Percentiles rank a stretch among this genome's conserved stretches.
These are phyloP conservation scores for Drosophila malerkotliana DNA, from an alignment of 1,140 invertebrate species.

Conservation along the genomic window DNA sequence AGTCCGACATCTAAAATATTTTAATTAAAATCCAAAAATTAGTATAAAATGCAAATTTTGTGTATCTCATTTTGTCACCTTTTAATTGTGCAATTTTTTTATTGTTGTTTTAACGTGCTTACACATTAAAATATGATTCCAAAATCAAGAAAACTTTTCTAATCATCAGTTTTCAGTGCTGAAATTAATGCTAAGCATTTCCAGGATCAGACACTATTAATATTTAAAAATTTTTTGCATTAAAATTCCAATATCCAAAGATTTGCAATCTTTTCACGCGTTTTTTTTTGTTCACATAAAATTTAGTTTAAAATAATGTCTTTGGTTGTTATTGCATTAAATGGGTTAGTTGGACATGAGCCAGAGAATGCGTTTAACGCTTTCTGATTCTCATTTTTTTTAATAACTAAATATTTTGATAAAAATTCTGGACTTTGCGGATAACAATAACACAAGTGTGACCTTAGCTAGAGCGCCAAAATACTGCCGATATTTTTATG, in stretches of 20 bases:
- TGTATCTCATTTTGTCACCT: neutral
- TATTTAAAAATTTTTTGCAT: neutral
- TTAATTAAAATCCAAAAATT: neutral
- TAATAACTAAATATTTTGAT: neutral
- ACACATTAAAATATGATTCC: neutral
- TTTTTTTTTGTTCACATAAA: neutral
- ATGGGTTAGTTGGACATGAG: neutral
- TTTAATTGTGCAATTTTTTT: neutral
- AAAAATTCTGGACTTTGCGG: constrained; percentile 1
- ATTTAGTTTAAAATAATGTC: neutral
- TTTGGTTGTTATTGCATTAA: neutral
- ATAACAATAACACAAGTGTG: constrained; percentile 7
- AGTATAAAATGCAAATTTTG: neutral
- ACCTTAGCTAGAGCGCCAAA: neutral
- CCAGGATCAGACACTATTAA: neutral
- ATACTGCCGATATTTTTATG: neutral
- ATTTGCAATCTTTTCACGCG: neutral
- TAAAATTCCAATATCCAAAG: neutral
- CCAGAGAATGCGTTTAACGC: neutral
- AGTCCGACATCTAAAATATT: constrained; percentile 13
- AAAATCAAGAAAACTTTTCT: neutral
- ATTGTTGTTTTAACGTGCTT: neutral
- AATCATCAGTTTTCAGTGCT: neutral
- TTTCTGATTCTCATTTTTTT: neutral
- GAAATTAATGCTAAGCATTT: neutral